Evolutionary conservation across 2,113 vertebrate species (phyloP).

Genomic region (Cryptotis parvus): DNA sequence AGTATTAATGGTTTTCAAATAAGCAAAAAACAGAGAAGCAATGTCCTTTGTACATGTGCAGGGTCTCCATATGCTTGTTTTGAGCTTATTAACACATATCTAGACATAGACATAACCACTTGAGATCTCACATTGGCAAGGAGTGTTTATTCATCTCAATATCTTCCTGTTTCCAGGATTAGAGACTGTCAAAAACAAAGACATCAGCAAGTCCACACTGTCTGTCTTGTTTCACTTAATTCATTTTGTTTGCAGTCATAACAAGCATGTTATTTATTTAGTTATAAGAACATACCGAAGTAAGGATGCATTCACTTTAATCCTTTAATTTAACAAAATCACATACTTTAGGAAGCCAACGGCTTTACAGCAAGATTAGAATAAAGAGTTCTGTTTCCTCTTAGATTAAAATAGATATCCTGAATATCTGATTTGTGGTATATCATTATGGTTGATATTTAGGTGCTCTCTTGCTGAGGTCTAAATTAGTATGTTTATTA

Average conservation of each 20-base stretch:
- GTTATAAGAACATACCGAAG: slow-evolving; percentile 79
- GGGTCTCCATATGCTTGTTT: slow-evolving; percentile 61
- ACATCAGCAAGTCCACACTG: slow-evolving; percentile 62
- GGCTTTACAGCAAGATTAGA: slow-evolving; percentile 67
- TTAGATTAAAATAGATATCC: slow-evolving; percentile 77
- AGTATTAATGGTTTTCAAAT: slow-evolving; percentile 57
- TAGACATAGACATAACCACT: slow-evolving; percentile 59
- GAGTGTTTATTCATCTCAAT: slow-evolving; percentile 76
- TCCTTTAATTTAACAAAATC: slow-evolving; percentile 82
- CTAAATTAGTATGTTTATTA: slow-evolving; percentile 79
- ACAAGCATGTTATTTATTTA: slow-evolving; percentile 80
- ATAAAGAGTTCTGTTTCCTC: slow-evolving; percentile 72
- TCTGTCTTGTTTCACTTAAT: slow-evolving; percentile 80
- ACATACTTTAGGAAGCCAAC: slow-evolving; percentile 77
- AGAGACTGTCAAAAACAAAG: slow-evolving; percentile 79
- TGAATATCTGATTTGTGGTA: slow-evolving; percentile 78
- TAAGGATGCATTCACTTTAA: slow-evolving; percentile 77
- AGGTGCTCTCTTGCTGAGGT: slow-evolving; percentile 74
- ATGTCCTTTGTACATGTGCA: slow-evolving; percentile 68
- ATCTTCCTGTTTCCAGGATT: slow-evolving; percentile 79
- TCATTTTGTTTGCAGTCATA: slow-evolving; percentile 82
- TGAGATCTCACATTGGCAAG: slow-evolving; percentile 62
- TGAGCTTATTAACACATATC: slow-evolving; percentile 54
- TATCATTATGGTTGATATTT: slow-evolving; percentile 75
- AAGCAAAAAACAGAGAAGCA: slow-evolving; percentile 69